Conservation (phyloP, 92 coral and sea anemone genomes). For the Phenganax marumi region DNA sequence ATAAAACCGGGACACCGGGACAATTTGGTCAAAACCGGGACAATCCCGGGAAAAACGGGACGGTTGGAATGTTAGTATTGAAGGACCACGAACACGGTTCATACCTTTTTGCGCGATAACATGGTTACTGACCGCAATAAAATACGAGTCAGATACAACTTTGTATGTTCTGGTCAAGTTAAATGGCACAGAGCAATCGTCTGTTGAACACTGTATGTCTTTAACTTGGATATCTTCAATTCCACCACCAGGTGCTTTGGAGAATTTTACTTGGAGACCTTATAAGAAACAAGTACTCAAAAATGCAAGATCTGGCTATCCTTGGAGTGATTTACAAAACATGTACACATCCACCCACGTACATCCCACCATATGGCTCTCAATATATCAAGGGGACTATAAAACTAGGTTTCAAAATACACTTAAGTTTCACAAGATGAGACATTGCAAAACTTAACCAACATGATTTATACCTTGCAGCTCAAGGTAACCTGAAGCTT, state of each 20-base stretch:
- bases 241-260: constrained; percentile 60
- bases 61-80: too few relatives aligned
- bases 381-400: too few relatives aligned
- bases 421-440: too few relatives aligned
- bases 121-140: constrained; percentile 64
- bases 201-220: constrained; percentile 61
- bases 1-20: too few relatives aligned
- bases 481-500: constrained; percentile 44
- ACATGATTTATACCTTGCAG: constrained; percentile 1
- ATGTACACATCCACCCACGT: not conserved
- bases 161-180: constrained; percentile 59
- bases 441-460: too few relatives aligned
- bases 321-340: not conserved
- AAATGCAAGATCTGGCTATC: not conserved
- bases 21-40: too few relatives aligned
- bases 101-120: constrained; percentile 54
- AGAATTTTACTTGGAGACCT: constrained; percentile 69
- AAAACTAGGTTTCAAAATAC: too few relatives aligned
- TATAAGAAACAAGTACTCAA: not conserved
- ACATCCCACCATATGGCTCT: too few relatives aligned
- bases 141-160: constrained; percentile 68
- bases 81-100: constrained; percentile 33
- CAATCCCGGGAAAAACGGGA: too few relatives aligned
- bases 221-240: constrained; percentile 63
- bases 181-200: constrained; percentile 60